These are phyloP conservation scores for Oedothorax gibbosus DNA, from an alignment of 1,140 invertebrate species.

Conservation along the genomic window DNA sequence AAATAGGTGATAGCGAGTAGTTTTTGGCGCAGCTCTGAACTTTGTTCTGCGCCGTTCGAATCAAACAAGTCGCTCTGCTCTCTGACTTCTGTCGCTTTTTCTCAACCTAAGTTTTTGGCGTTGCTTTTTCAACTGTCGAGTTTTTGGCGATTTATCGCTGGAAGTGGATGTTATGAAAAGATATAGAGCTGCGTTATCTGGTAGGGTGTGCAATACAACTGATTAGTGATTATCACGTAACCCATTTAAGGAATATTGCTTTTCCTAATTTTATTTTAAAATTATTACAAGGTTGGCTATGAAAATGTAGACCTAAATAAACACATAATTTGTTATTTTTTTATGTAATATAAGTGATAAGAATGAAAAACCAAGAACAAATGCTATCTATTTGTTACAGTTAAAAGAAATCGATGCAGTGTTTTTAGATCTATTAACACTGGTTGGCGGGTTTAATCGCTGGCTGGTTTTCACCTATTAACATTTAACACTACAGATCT, in stretches of 20 bases:
- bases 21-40: background rate
- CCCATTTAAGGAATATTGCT: background rate
- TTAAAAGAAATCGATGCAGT: too few relatives aligned
- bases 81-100: background rate
- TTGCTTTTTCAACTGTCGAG: slow-evolving; percentile 3
- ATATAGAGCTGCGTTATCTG: background rate
- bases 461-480: too few relatives aligned
- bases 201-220: background rate
- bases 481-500: too few relatives aligned
- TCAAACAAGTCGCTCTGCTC: background rate
- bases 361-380: too few relatives aligned
- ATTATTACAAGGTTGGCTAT: background rate
- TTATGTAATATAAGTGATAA: too few relatives aligned
- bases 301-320: too few relatives aligned
- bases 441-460: too few relatives aligned
- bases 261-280: background rate
- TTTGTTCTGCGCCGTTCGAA: slow-evolving; percentile 2
- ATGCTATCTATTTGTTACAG: too few relatives aligned
- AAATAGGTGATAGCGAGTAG: background rate
- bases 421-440: too few relatives aligned
- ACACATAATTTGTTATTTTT: too few relatives aligned
- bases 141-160: slow-evolving; percentile 42
- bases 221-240: background rate
- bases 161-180: background rate
- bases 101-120: background rate